These are phyloP conservation scores for Zygaena filipendulae DNA, from an alignment of 2,888 invertebrate species.

Conservation along the genomic window DNA sequence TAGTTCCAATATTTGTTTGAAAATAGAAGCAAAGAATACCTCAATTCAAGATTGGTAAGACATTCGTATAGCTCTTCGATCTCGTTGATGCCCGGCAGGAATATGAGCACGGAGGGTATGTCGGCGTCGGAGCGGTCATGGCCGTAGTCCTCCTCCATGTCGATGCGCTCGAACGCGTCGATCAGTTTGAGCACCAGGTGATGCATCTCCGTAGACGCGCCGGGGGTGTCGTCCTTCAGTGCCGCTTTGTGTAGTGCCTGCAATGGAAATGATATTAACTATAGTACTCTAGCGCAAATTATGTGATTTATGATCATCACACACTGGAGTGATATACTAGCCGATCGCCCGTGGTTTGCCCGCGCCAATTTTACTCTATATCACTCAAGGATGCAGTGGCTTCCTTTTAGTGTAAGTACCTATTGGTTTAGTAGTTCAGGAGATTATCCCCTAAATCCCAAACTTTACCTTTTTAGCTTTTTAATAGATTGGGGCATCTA, in stretches of 20 bases:
- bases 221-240: conserved; percentile 59
- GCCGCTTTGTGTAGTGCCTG: conserved; percentile 49
- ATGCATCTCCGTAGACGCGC: conserved; percentile 69
- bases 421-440: no score
- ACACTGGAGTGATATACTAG: no score
- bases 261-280: conserved; percentile 11
- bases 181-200: conserved; percentile 71
- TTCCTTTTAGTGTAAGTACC: no score
- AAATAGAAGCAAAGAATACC: no score
- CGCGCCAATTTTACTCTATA: no score
- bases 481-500: no score
- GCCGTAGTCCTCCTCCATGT: conserved; percentile 48
- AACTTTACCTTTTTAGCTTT: no score
- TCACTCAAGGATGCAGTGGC: no score
- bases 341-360: no score
- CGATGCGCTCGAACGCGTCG: conserved; percentile 73
- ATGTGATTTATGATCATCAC: no score
- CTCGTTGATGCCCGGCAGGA: conserved; percentile 89
- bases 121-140: conserved; percentile 27
- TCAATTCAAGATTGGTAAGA: conserved; percentile 29
- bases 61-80: conserved; percentile 76
- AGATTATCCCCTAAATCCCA: no score
- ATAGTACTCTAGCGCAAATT: neutral
- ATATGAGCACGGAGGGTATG: conserved; percentile 81
- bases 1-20: no score